These are phyloP conservation scores for Cheilinus undulatus DNA, from an alignment of 2,113 vertebrate species.

Conservation along the genomic window DNA sequence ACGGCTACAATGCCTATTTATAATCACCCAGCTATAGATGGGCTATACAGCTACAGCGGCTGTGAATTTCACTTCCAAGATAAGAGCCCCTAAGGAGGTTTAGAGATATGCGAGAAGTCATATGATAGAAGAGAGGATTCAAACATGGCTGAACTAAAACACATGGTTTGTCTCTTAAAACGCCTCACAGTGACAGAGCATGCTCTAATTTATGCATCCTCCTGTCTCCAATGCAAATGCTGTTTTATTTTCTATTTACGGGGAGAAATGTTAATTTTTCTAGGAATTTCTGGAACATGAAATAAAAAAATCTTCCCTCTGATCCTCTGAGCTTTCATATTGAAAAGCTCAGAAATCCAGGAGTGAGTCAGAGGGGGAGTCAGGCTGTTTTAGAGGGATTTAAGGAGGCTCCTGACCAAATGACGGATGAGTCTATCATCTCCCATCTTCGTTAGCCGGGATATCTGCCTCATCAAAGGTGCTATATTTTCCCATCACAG, in stretches of 20 bases:
- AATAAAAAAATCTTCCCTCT: not conserved
- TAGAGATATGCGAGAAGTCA: conserved; percentile 25
- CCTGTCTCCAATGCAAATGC: not conserved
- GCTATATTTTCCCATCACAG: conserved; percentile 43
- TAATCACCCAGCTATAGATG: conserved; percentile 50
- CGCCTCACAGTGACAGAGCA: not conserved
- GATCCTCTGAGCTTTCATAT: conserved; percentile 7
- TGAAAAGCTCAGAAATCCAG: conserved; percentile 23
- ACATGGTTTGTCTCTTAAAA: conserved; percentile 10
- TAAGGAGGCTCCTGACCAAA: conserved; percentile 31
- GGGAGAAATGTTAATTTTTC: not conserved
- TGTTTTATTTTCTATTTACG: not conserved
- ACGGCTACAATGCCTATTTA: conserved; percentile 63
- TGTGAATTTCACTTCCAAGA: conserved; percentile 38
- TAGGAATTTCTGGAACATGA: not conserved
- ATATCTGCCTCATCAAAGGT: conserved; percentile 60
- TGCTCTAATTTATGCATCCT: not conserved
- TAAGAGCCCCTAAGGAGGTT: conserved; percentile 27
- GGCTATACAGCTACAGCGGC: conserved; percentile 24
- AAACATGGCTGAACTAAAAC: conserved; percentile 10
- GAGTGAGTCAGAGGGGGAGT: conserved; percentile 2
- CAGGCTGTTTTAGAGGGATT: conserved; percentile 15
- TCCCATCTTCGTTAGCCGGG: conserved; percentile 36
- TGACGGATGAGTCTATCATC: conserved; percentile 34
- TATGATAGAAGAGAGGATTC: conserved; percentile 11